Evolutionary conservation across 2,888 invertebrate genomes (phyloP).

Genomic region (Drosophila setosimentum): DNA sequence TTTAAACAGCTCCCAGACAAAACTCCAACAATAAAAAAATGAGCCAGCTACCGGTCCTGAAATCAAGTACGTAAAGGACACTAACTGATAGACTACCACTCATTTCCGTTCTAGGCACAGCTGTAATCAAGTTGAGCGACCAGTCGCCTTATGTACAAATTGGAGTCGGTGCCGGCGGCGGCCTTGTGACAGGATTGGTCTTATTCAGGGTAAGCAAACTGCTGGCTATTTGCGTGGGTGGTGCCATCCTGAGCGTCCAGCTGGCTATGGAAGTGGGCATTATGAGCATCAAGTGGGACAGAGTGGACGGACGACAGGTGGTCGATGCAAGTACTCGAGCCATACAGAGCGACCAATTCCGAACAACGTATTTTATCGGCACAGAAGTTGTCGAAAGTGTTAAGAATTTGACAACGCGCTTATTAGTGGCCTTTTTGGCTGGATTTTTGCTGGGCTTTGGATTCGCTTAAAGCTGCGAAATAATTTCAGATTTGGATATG

Average conservation of each 20-base stretch:
- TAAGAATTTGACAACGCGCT: conserved; percentile 12
- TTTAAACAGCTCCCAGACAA: background rate
- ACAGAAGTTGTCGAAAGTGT: conserved; percentile 9
- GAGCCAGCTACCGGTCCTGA: conserved; percentile 11
- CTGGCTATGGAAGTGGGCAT: conserved; percentile 44
- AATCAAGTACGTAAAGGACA: conserved; percentile 52
- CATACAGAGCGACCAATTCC: background rate
- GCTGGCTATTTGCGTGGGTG: conserved; percentile 46
- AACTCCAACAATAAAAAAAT: conserved; percentile 17
- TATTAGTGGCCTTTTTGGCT: conserved; percentile 51
- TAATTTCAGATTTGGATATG: background rate
- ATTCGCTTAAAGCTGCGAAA: conserved; percentile 27
- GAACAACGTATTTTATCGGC: too few relatives aligned
- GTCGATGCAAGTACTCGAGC: background rate
- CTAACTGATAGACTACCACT: conserved; percentile 14
- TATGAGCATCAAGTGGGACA: conserved; percentile 13
- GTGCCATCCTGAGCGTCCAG: conserved; percentile 31
- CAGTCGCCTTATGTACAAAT: conserved; percentile 61
- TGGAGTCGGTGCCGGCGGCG: conserved; percentile 37
- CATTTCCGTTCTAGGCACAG: conserved; percentile 15
- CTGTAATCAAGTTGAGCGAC: conserved; percentile 28
- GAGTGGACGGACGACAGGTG: background rate
- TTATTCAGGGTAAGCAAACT: conserved; percentile 48
- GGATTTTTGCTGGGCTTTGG: conserved; percentile 64
- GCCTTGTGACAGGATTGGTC: conserved; percentile 42